Conservation (phyloP, 2,888 invertebrate species). For the Meganola albula region DNA sequence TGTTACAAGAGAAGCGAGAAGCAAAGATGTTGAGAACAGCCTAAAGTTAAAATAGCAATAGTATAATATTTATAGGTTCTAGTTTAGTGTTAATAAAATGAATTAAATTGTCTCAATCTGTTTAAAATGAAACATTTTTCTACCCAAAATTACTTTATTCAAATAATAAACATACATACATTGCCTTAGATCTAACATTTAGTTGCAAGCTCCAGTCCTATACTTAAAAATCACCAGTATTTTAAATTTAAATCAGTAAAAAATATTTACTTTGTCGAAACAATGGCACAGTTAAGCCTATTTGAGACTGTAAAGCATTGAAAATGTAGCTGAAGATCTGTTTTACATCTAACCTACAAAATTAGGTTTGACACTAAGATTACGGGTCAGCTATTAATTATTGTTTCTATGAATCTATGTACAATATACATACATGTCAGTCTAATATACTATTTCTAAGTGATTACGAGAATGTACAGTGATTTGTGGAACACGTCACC, state of each 20-base stretch:
- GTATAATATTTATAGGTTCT: constrained; percentile 25
- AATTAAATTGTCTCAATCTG: too few relatives aligned
- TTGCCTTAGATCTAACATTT: not conserved
- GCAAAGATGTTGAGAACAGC: constrained; percentile 93
- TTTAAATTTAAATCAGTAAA: too few relatives aligned
- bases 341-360: constrained; percentile 12
- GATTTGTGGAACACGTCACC: constrained; percentile 21
- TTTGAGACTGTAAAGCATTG: constrained; percentile 10
- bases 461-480: constrained; percentile 16
- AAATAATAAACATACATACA: constrained; percentile 10
- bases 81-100: too few relatives aligned
- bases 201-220: not conserved
- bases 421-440: constrained; percentile 28
- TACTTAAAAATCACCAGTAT: not conserved
- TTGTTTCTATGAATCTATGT: too few relatives aligned
- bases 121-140: constrained; percentile 17
- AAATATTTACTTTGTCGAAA: constrained; percentile 6
- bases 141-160: constrained; percentile 22
- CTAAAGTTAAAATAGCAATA: constrained; percentile 33
- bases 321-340: constrained; percentile 14
- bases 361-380: constrained; percentile 17
- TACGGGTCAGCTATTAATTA: constrained; percentile 17
- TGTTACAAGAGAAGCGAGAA: constrained; percentile 89
- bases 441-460: constrained; percentile 22
- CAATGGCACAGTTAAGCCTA: constrained; percentile 19